Evolutionary conservation across 2,797 vertebrate genomes (phyloP).

Genomic region (Sebastes taczanowskii): DNA sequence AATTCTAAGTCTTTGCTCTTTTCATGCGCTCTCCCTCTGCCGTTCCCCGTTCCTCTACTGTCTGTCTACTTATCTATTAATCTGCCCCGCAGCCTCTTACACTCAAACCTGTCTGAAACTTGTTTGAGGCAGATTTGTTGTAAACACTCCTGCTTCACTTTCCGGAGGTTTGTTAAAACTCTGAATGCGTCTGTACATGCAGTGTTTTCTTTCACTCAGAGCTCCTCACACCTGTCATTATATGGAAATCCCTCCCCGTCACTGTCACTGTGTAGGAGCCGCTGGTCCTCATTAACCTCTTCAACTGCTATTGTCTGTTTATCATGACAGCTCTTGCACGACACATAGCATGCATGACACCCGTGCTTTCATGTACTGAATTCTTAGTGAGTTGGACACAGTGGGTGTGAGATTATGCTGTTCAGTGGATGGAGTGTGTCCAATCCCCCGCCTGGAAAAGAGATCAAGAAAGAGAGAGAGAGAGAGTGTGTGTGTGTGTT

Average conservation of each 20-base stretch:
- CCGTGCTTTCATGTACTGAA: slow-evolving; percentile 21
- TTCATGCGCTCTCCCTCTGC: slow-evolving; percentile 48
- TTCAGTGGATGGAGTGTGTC: slow-evolving; percentile 62
- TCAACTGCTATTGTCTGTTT: background rate
- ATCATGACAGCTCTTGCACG: slow-evolving; percentile 18
- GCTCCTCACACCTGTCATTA: slow-evolving; percentile 43
- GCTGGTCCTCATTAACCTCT: slow-evolving; percentile 56
- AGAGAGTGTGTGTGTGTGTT: background rate
- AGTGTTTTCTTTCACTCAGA: slow-evolving; percentile 22
- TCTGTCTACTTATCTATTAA: slow-evolving; percentile 57
- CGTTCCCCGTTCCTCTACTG: background rate
- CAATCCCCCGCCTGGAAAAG: slow-evolving; percentile 53
- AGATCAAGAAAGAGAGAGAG: slow-evolving; percentile 28
- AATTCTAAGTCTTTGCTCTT: slow-evolving; percentile 63
- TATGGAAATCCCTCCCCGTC: slow-evolving; percentile 18
- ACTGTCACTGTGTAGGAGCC: slow-evolving; percentile 31
- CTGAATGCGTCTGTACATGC: slow-evolving; percentile 22
- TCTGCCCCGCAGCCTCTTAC: slow-evolving; percentile 25
- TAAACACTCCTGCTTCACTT: slow-evolving; percentile 42
- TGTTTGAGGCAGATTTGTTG: slow-evolving; percentile 24
- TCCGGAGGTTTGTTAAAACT: slow-evolving; percentile 37
- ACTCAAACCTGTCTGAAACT: slow-evolving; percentile 14
- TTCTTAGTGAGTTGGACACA: slow-evolving; percentile 5
- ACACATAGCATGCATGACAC: background rate
- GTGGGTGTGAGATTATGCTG: slow-evolving; percentile 53